These are phyloP conservation scores for Nemotelus nigrinus DNA, from an alignment of 2,888 invertebrate species.

Conservation along the genomic window DNA sequence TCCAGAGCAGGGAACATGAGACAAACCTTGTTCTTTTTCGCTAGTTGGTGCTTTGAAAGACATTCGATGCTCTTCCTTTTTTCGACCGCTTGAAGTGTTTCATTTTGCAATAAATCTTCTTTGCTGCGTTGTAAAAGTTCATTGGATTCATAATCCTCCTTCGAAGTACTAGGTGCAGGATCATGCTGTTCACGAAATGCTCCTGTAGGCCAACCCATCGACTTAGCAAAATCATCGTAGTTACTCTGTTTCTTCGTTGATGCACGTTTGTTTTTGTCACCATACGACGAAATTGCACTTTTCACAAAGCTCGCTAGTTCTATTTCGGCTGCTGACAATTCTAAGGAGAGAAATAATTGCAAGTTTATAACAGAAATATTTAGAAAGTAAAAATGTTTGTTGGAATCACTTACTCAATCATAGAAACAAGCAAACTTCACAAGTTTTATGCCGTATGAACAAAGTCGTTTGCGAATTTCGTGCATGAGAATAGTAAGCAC, in stretches of 20 bases:
- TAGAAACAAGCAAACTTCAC: no score
- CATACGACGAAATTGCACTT: conserved; percentile 34
- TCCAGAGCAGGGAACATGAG: neutral
- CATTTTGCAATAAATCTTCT: conserved; percentile 67
- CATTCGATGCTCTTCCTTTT: conserved; percentile 63
- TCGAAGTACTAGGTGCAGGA: conserved; percentile 50
- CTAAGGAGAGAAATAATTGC: conserved; percentile 47
- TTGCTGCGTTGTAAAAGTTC: conserved; percentile 53
- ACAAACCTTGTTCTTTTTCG: conserved; percentile 60
- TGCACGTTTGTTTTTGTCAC: conserved; percentile 44
- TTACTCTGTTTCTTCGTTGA: conserved; percentile 53
- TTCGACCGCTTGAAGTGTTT: conserved; percentile 73
- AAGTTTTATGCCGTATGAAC: no score
- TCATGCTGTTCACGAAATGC: conserved; percentile 28
- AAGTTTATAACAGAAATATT: no score
- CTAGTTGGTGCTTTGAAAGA: conserved; percentile 66
- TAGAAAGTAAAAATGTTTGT: no score
- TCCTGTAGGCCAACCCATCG: conserved; percentile 53
- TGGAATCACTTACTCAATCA: no score
- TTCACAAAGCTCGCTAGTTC: conserved; percentile 55
- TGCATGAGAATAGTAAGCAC: no score
- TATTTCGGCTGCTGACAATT: conserved; percentile 54
- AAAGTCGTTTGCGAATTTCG: no score
- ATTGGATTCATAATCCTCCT: conserved; percentile 20
- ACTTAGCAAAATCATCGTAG: conserved; percentile 53